phyloP scores from a whole-genome alignment of 2,888 invertebrate species.

The Siphlonurus alternatus region DNA sequence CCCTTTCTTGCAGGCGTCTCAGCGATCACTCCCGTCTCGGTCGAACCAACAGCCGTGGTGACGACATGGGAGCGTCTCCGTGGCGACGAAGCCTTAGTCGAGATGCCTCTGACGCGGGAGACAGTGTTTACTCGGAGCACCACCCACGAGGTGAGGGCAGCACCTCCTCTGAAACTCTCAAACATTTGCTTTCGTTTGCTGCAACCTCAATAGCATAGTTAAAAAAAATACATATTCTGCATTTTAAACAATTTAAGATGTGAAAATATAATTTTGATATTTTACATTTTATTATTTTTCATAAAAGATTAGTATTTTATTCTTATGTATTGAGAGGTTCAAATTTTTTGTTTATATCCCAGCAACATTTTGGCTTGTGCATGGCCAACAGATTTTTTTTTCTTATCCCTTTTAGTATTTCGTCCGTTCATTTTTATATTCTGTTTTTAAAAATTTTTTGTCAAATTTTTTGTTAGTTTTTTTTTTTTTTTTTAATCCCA shows the following conservation, averaged over 20 bases:
- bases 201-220: too few relatives aligned
- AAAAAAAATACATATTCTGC: too few relatives aligned
- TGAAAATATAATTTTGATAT: too few relatives aligned
- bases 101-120: slow-evolving; percentile 49
- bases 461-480: neutral
- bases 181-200: neutral
- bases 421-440: neutral
- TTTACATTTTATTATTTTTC: too few relatives aligned
- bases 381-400: too few relatives aligned
- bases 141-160: neutral
- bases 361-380: neutral
- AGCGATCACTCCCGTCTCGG: slow-evolving; percentile 23
- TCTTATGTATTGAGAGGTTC: too few relatives aligned
- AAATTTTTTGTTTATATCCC: too few relatives aligned
- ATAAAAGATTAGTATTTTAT: too few relatives aligned
- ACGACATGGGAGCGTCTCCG: slow-evolving; percentile 22
- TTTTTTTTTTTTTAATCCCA: neutral
- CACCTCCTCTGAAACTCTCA: neutral
- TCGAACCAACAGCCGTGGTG: slow-evolving; percentile 26
- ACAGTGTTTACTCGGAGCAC: slow-evolving; percentile 40
- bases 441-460: neutral
- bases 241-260: too few relatives aligned
- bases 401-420: neutral
- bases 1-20: slow-evolving; percentile 11
- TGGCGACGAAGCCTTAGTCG: slow-evolving; percentile 47